phyloP scores from a whole-genome alignment of 1,140 invertebrate species.

The Zaprionus inermis region DNA sequence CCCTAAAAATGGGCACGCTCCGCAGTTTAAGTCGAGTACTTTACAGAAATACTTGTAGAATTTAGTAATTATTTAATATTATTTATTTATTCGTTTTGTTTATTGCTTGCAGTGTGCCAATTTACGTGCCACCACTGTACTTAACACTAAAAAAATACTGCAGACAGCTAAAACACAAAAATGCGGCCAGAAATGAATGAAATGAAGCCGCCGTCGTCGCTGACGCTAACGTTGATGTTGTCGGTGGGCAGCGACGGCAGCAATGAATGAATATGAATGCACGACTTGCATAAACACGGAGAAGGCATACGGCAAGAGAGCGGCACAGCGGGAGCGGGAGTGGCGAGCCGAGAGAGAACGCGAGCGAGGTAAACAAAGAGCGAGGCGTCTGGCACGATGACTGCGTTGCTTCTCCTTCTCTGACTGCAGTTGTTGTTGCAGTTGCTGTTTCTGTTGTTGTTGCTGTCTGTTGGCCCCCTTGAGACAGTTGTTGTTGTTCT shows the following conservation, averaged over 20 bases:
- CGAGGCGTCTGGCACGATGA: slow-evolving; percentile 31
- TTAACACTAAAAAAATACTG: slow-evolving; percentile 23
- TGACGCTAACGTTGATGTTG: neutral
- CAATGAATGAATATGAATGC: slow-evolving; percentile 73
- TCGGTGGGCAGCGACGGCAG: slow-evolving; percentile 40
- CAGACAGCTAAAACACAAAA: slow-evolving; percentile 61
- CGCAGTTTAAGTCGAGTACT: neutral
- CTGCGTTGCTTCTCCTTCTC: slow-evolving; percentile 5
- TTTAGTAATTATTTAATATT: neutral
- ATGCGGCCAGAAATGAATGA: slow-evolving; percentile 74
- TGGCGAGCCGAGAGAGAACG: slow-evolving; percentile 5
- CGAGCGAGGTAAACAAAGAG: slow-evolving; percentile 34
- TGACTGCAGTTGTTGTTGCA: slow-evolving; percentile 1
- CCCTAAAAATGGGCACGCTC: neutral
- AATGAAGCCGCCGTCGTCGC: slow-evolving; percentile 46
- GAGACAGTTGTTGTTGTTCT: slow-evolving; percentile 42
- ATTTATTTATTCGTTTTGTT: neutral
- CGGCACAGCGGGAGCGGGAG: slow-evolving; percentile 2
- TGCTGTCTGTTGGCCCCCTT: slow-evolving; percentile 16
- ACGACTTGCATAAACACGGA: slow-evolving; percentile 63
- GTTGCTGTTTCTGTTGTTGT: slow-evolving; percentile 22
- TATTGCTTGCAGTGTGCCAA: neutral
- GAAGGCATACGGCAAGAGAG: slow-evolving; percentile 30
- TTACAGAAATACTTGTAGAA: neutral
- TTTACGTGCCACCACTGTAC: slow-evolving; percentile 3